phyloP scores from a whole-genome alignment of 2,797 vertebrate genomes.

The Acanthurus leucopareius region DNA sequence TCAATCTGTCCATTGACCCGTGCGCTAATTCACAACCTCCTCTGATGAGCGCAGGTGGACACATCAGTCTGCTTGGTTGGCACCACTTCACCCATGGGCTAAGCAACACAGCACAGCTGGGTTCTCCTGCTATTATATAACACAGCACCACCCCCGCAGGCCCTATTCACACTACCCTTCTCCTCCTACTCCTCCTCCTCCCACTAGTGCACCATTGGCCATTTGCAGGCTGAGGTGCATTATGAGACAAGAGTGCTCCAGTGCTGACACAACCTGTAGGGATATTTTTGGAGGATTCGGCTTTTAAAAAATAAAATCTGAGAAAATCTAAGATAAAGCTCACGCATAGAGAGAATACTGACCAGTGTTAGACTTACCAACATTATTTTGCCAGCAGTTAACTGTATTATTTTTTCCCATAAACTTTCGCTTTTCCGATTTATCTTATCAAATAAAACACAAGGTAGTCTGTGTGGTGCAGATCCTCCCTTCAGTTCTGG shows the following conservation, averaged over 20 bases:
- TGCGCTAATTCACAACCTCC: conserved; percentile 21
- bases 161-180: conserved; percentile 76
- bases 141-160: conserved; percentile 74
- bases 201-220: conserved; percentile 69
- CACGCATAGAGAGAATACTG: conserved; percentile 12
- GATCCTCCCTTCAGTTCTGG: background rate
- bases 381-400: background rate
- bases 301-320: conserved; percentile 11
- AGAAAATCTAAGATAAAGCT: conserved; percentile 12
- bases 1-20: conserved; percentile 45
- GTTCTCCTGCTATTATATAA: conserved; percentile 78
- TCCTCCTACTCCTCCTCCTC: conserved; percentile 73
- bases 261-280: conserved; percentile 49
- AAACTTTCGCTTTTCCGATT: conserved; percentile 1
- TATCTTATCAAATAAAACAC: background rate
- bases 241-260: conserved; percentile 64
- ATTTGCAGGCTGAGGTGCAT: conserved; percentile 71
- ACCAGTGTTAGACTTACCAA: background rate
- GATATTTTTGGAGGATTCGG: conserved; percentile 51
- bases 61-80: conserved; percentile 60
- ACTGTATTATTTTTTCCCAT: background rate
- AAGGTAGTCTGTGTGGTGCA: background rate
- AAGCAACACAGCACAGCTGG: conserved; percentile 78
- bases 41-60: conserved; percentile 71
- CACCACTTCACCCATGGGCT: conserved; percentile 69